Evolutionary conservation across 2,113 vertebrate genomes (phyloP).

Genomic region (Ardeotis arabs): DNA sequence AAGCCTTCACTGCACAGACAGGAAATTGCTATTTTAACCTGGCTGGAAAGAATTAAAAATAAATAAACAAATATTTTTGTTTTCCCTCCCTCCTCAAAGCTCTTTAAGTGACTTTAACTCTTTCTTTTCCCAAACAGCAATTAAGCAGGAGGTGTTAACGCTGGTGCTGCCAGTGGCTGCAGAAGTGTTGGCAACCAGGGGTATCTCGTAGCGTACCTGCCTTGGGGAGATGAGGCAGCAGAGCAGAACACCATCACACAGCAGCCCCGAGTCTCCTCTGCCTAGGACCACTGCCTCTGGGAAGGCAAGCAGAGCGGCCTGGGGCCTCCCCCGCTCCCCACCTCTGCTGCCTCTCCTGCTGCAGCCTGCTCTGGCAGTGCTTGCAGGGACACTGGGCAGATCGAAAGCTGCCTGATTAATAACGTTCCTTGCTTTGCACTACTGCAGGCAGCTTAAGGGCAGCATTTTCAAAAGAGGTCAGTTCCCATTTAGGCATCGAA

Average conservation of each 20-base stretch:
- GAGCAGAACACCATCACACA: not conserved
- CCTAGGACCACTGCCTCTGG: rapidly evolving
- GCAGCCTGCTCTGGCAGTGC: not conserved
- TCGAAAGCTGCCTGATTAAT: slow-evolving; percentile 38
- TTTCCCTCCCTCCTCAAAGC: not conserved
- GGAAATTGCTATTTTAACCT: slow-evolving; percentile 93
- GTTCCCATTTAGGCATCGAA: slow-evolving; percentile 59
- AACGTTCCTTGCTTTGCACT: slow-evolving; percentile 40
- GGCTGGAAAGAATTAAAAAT: slow-evolving; percentile 80
- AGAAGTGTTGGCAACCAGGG: not conserved
- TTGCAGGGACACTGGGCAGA: not conserved
- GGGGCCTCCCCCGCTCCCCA: not conserved
- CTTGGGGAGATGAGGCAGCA: not conserved
- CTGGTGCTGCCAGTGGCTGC: not conserved
- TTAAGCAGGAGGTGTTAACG: not conserved
- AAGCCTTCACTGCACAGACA: slow-evolving; percentile 75
- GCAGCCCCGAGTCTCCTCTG: not conserved
- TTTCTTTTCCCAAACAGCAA: not conserved
- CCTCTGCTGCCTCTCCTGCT: not conserved
- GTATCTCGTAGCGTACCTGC: rapidly evolving
- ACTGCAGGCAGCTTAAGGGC: slow-evolving; percentile 50
- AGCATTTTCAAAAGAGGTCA: slow-evolving; percentile 64
- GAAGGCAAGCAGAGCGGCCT: not conserved
- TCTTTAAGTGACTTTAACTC: slow-evolving; percentile 15
- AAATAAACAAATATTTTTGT: slow-evolving; percentile 33